Conservation (phyloP, 2,113 vertebrate genomes). For the Opisthocomus hoazin region DNA sequence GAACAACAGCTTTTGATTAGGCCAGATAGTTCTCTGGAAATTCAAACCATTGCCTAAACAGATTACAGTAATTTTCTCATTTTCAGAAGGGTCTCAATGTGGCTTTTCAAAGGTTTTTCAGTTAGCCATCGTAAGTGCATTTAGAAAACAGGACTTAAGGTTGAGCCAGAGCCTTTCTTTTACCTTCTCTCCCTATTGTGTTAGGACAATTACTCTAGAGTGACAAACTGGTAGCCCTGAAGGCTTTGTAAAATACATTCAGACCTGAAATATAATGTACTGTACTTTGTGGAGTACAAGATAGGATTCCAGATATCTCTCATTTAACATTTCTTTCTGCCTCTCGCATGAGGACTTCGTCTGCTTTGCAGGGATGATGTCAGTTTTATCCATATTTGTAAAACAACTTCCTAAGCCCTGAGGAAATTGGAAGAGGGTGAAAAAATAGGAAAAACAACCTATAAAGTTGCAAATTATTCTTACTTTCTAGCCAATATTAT, state of each 20-base stretch:
- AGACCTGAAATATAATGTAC: background rate
- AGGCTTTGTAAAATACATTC: background rate
- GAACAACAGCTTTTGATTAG: background rate
- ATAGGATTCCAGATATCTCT: background rate
- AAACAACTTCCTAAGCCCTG: background rate
- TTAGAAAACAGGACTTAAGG: background rate
- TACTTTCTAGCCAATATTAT: background rate
- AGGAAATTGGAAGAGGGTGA: background rate
- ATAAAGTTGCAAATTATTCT: background rate
- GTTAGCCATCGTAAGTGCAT: background rate
- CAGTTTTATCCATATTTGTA: background rate
- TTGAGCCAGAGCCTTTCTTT: background rate
- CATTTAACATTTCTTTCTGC: background rate
- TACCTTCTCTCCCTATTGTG: background rate
- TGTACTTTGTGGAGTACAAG: background rate
- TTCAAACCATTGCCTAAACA: background rate
- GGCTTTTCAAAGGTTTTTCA: background rate
- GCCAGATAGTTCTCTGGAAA: background rate
- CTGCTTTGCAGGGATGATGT: background rate
- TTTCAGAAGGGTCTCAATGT: background rate
- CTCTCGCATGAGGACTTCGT: background rate
- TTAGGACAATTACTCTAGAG: background rate
- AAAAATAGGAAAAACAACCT: background rate
- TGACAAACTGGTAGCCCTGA: background rate
- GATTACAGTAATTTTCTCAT: background rate